These are phyloP conservation scores for Tinea trinotella DNA, from an alignment of 2,888 invertebrate species.

Conservation along the genomic window DNA sequence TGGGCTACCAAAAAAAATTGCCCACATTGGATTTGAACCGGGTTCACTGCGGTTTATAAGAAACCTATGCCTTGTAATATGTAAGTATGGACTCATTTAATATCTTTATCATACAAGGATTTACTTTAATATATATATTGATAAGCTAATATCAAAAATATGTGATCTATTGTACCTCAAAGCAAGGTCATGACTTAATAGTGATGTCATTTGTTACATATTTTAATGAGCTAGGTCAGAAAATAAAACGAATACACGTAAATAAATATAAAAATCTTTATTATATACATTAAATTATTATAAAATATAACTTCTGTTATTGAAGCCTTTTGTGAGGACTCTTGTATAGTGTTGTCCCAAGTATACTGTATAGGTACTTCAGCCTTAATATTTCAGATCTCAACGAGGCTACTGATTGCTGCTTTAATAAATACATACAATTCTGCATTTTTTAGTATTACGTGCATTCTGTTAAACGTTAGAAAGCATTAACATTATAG, in stretches of 20 bases:
- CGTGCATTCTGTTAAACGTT: slow-evolving; percentile 65
- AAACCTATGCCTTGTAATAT: too few species aligned
- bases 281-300: slow-evolving; percentile 7
- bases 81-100: too few species aligned
- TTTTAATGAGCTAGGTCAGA: neutral
- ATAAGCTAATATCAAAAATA: too few species aligned
- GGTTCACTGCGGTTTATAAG: too few species aligned
- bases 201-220: neutral
- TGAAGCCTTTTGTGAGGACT: neutral
- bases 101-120: too few species aligned
- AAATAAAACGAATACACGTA: neutral
- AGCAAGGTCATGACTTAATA: neutral
- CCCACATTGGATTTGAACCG: too few species aligned
- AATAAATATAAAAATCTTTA: neutral
- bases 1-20: too few species aligned
- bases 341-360: slow-evolving; percentile 5
- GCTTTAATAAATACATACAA: neutral
- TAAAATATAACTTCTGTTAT: neutral
- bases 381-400: slow-evolving; percentile 17
- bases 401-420: neutral
- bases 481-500: slow-evolving; percentile 61
- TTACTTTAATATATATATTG: too few species aligned
- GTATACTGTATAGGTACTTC: neutral
- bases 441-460: neutral
- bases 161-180: neutral